Conservation (phyloP, 2,113 vertebrate genomes). For the pig (Sus scrofa) region DNA sequence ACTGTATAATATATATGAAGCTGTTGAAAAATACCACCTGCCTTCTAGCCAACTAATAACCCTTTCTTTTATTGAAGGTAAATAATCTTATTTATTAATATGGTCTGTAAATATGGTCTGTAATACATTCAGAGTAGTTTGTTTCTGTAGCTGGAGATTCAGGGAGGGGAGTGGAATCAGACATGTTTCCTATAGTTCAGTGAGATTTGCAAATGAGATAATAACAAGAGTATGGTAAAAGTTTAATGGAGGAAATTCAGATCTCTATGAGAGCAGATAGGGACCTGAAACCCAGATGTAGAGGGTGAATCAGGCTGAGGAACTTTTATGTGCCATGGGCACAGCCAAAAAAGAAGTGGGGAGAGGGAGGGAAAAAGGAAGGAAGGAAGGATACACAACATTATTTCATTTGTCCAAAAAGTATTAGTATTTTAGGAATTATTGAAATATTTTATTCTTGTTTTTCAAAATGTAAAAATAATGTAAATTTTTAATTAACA, state of each 20-base stretch:
- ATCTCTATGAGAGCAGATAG: background rate
- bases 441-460: background rate
- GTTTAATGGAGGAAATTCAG: background rate
- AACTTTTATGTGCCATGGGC: no score
- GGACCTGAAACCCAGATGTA: background rate
- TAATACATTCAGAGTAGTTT: background rate
- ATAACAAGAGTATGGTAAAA: background rate
- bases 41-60: background rate
- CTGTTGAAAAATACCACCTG: background rate
- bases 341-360: no score
- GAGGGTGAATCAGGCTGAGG: background rate
- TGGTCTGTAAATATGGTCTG: background rate
- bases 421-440: background rate
- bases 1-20: conserved; percentile 77
- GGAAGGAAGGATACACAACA: background rate
- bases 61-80: background rate
- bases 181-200: background rate
- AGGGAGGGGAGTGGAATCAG: background rate
- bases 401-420: background rate
- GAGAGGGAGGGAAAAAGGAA: no score
- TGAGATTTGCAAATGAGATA: background rate
- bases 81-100: background rate
- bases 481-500: background rate
- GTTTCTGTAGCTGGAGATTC: background rate
- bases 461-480: background rate